Percentiles rank a stretch among this genome's conserved stretches.
These are phyloP conservation scores for Archilochus colubris DNA, from an alignment of 2,113 vertebrate genomes.

Conservation along the genomic window DNA sequence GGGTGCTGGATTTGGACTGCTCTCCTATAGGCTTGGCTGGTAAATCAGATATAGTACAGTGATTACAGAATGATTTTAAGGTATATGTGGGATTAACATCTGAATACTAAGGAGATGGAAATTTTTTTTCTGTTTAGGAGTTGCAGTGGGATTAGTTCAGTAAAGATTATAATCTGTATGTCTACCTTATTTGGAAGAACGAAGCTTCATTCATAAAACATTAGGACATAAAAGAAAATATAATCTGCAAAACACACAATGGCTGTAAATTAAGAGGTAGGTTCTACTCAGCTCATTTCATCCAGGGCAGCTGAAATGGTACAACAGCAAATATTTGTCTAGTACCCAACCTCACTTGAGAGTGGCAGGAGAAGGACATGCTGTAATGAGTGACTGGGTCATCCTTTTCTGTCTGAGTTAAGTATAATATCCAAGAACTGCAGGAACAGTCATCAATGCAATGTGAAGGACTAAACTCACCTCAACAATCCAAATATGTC, in stretches of 20 bases:
- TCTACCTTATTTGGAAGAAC: not conserved
- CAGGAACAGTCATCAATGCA: not conserved
- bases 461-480: not conserved
- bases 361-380: not conserved
- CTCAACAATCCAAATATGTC: not conserved
- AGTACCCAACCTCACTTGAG: not conserved
- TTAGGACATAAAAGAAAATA: not conserved
- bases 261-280: not conserved
- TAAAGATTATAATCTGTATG: not conserved
- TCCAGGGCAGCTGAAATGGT: not conserved
- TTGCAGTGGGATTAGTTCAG: not conserved
- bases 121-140: not conserved
- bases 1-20: not conserved
- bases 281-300: not conserved
- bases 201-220: not conserved
- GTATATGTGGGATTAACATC: not conserved
- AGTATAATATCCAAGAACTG: not conserved
- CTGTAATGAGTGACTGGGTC: not conserved
- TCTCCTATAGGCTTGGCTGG: not conserved
- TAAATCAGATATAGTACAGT: not conserved
- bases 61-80: not conserved
- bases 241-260: not conserved
- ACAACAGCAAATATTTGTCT: not conserved
- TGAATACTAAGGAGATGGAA: not conserved
- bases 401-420: not conserved